Percentiles rank a stretch among this genome's conserved stretches.
Evolutionary conservation across 1,140 invertebrate species (phyloP).

Genomic region (Globodera rostochiensis): DNA sequence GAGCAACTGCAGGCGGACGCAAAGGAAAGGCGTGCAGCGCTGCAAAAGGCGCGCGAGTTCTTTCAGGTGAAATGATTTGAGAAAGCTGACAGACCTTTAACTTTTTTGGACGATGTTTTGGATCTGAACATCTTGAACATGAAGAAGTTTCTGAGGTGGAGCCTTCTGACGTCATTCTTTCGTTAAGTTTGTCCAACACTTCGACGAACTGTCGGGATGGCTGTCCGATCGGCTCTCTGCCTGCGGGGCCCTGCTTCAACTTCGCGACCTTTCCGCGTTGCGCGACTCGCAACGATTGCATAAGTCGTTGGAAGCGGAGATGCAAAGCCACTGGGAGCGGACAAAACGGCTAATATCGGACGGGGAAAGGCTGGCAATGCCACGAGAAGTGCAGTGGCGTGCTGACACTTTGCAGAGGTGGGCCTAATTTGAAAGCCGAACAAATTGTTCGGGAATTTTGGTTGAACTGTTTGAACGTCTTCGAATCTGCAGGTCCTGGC

Average conservation of each 20-base stretch:
- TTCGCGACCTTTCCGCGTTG: conserved; percentile 87
- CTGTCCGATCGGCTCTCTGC: conserved; percentile 87
- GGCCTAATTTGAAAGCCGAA: neutral
- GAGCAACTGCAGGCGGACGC: conserved; percentile 74
- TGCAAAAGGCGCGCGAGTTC: conserved; percentile 88
- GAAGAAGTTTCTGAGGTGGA: no score
- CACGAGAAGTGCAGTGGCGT: conserved; percentile 1
- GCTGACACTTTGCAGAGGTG: conserved; percentile 1
- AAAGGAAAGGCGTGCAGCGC: conserved; percentile 76
- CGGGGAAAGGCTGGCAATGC: conserved; percentile 1
- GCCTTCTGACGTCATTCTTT: neutral
- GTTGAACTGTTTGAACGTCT: no score
- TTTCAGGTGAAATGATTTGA: conserved; percentile 72
- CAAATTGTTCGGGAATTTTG: no score
- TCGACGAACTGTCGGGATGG: conserved; percentile 90
- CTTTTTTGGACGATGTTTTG: neutral
- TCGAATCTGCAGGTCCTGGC: conserved; percentile 71
- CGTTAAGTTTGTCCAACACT: conserved; percentile 80
- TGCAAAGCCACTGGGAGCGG: conserved; percentile 78
- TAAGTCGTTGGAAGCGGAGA: conserved; percentile 79
- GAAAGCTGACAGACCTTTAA: neutral
- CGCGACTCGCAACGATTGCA: conserved; percentile 12
- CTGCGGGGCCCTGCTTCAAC: conserved; percentile 83
- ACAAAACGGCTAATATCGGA: conserved; percentile 75
- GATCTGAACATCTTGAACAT: no score